A percentile compares a stretch with the other conserved stretches of the same genome.
These are phyloP conservation scores for Phaethornis superciliosus DNA, from an alignment of 2,113 vertebrate species.

Conservation along the genomic window DNA sequence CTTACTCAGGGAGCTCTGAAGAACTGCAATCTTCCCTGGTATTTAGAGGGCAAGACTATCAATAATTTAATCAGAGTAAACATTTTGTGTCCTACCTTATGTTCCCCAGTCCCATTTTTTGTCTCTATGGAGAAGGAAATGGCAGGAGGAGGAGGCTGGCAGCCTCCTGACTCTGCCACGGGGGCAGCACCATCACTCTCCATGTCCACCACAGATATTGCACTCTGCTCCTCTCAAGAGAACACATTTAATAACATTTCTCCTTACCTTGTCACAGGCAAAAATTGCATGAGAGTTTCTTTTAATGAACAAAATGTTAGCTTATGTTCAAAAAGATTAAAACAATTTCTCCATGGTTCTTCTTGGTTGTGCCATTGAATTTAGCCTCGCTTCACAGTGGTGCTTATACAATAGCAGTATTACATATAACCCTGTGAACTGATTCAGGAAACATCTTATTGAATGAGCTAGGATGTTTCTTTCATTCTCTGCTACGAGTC, in stretches of 20 bases:
- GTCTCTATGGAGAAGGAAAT: neutral
- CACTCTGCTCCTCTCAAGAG: neutral
- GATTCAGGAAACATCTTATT: conserved; percentile 50
- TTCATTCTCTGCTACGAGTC: conserved; percentile 53
- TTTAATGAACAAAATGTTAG: neutral
- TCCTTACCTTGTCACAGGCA: neutral
- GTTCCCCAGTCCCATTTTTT: neutral
- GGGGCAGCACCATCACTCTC: neutral
- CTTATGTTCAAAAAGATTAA: neutral
- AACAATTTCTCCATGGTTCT: neutral
- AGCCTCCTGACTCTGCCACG: neutral
- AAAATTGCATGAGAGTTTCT: neutral
- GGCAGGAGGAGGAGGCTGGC: neutral
- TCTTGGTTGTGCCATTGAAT: neutral
- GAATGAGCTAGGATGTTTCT: conserved; percentile 56
- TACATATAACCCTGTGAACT: conserved; percentile 35
- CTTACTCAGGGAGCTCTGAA: neutral
- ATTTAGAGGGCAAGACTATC: neutral
- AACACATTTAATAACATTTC: neutral
- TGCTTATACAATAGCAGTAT: conserved; percentile 23
- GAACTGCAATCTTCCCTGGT: neutral
- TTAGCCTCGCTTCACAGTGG: neutral
- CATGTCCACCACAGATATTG: rapidly evolving
- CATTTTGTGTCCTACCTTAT: neutral
- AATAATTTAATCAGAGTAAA: neutral